phyloP scores from a whole-genome alignment of 2,113 vertebrate genomes.

The Cettia cetti region DNA sequence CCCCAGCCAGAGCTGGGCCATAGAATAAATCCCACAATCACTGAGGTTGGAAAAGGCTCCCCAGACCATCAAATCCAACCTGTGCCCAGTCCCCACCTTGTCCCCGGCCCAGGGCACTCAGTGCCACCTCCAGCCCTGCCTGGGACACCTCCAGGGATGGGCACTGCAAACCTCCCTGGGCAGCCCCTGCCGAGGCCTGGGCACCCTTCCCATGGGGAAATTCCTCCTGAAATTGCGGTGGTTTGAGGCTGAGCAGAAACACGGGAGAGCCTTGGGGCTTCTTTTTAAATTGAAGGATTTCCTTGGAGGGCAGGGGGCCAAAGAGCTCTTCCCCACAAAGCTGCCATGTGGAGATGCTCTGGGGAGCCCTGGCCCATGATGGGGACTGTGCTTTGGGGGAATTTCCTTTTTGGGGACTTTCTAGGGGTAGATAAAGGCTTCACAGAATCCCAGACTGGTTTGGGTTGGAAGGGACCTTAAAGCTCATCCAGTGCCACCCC shows the following conservation, averaged over 20 bases:
- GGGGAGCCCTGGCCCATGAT: neutral
- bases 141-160: neutral
- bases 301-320: neutral
- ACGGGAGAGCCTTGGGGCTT: rapidly evolving
- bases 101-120: neutral
- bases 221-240: rapidly evolving
- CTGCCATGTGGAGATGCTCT: rapidly evolving
- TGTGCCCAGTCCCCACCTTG: rapidly evolving
- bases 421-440: neutral
- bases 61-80: rapidly evolving
- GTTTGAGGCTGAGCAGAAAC: neutral
- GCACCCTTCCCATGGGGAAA: neutral
- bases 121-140: neutral
- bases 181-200: neutral
- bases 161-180: neutral
- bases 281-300: neutral
- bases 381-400: neutral
- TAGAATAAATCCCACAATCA: neutral
- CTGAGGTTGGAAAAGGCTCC: neutral
- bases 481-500: rapidly evolving
- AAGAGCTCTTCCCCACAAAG: neutral
- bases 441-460: neutral
- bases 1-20: neutral
- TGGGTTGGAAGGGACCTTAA: neutral
- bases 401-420: neutral